Base-by-base conservation (phyloP, 1,140 invertebrate species). In the Tetramorium alpestre region DNA sequence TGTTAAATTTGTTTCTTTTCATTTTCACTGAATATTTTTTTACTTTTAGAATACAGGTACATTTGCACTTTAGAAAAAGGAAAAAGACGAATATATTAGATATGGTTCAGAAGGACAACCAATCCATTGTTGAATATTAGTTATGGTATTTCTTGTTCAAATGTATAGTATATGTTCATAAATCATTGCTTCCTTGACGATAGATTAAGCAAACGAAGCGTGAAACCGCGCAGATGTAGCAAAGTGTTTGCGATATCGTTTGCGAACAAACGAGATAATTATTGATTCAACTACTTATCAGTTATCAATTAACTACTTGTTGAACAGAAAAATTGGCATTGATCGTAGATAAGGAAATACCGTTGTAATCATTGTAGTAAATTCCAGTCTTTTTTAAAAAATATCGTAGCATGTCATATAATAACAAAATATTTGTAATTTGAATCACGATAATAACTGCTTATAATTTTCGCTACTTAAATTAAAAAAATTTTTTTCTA, bases 261-360 rank as follows among this genome's bases (percentile, higher is more conserved):
- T 25, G 33, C 8, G n/a, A 47, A 13, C 11, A 60, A 69, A 69
- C 16, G 22, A 58, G 65, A 60, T 11, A 28, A 33, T 75, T 38
- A 75, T 84, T 75, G 51, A 82, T 73, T 72, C 18, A 82, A 73
- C 7, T 54, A 73, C 41, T 75, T 75, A 73, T 82, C 80, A 18
- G 38, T 33, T 73, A 84, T n/a, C 33, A 22, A 75, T 75, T 62
- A 75, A 60, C 18, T 25, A 75, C 28, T 73, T 47, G 22, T 60
- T 25, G n/a, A 49, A 41, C 22, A 60, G 41, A 84, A 84, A 73
- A 47, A 62, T 47, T 47, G 6, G 1, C 1, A 41, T 16, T 75
- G 38, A 84, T 75, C 54, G n/a, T 1, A 49, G 69, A 84, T 84
- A 84, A 73, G 18, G n/a, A 10, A 54, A 54, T 69, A 54, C n/a